These are phyloP conservation scores for Synanthedon vespiformis DNA, from an alignment of 2,888 invertebrate genomes.

Conservation along the genomic window DNA sequence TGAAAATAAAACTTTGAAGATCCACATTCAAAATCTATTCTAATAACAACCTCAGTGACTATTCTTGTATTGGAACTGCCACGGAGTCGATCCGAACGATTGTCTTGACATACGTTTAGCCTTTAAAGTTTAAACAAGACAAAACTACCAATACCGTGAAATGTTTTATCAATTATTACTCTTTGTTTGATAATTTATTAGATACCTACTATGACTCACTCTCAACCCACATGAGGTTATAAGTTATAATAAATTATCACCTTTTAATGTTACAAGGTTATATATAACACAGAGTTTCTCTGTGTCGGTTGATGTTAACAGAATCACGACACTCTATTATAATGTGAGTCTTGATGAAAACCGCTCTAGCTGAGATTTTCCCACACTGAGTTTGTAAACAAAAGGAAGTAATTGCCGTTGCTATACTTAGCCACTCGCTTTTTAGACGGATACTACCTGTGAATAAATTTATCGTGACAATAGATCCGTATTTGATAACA, in stretches of 20 bases:
- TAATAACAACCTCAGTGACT: too few relatives aligned
- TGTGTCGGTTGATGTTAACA: neutral
- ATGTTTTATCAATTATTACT: neutral
- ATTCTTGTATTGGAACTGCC: too few relatives aligned
- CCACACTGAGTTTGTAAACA: constrained; percentile 45
- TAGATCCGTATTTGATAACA: neutral
- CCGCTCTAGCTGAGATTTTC: constrained; percentile 21
- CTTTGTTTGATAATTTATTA: neutral
- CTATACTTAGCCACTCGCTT: neutral
- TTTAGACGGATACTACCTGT: neutral
- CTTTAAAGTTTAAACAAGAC: neutral
- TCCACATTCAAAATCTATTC: too few relatives aligned
- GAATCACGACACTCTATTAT: neutral
- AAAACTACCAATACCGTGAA: neutral
- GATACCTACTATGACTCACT: neutral
- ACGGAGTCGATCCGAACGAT: neutral
- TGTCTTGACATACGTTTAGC: neutral
- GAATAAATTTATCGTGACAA: neutral
- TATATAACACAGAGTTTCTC: neutral
- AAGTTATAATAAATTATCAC: neutral
- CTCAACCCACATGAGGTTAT: neutral
- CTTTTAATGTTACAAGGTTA: neutral
- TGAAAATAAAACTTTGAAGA: too few relatives aligned
- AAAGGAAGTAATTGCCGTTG: constrained; percentile 16
- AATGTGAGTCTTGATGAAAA: neutral